phyloP scores from a whole-genome alignment of 1,140 invertebrate species.

The Calosoma granatense region DNA sequence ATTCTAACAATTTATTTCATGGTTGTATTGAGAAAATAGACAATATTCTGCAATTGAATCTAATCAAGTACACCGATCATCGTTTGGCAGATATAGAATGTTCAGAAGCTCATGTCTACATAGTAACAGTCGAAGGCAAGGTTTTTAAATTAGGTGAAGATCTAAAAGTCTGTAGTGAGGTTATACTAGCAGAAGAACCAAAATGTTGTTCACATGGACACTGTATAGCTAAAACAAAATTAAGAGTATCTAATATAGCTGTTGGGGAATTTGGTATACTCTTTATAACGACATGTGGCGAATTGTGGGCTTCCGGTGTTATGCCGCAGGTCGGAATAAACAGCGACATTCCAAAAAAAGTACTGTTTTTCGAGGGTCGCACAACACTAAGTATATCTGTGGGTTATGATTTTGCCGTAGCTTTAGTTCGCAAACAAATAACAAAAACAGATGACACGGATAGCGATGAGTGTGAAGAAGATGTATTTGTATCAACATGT shows the following conservation, averaged over 20 bases:
- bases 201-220: conserved; percentile 53
- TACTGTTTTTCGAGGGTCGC: conserved; percentile 56
- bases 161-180: conserved; percentile 45
- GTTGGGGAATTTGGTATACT: conserved; percentile 48
- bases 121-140: conserved; percentile 48
- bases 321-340: conserved; percentile 60
- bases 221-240: conserved; percentile 46
- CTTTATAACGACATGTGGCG: conserved; percentile 45
- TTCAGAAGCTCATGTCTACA: conserved; percentile 46
- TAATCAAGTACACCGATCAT: conserved; percentile 15
- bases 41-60: conserved; percentile 19
- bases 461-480: conserved; percentile 48
- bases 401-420: conserved; percentile 56
- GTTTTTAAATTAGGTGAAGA: conserved; percentile 45
- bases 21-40: conserved; percentile 21
- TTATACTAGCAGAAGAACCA: conserved; percentile 50
- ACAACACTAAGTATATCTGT: conserved; percentile 50
- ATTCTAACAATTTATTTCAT: conserved; percentile 22
- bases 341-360: conserved; percentile 45
- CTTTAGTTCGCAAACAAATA: conserved; percentile 51
- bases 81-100: conserved; percentile 43
- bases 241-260: conserved; percentile 50
- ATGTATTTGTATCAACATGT: conserved; percentile 53
- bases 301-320: conserved; percentile 62
- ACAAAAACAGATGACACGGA: conserved; percentile 46